Evolutionary conservation across 2,888 invertebrate genomes (phyloP), one percentile per base, ranked within the genome.

Genomic region (Emmelina monodactyla): DNA sequence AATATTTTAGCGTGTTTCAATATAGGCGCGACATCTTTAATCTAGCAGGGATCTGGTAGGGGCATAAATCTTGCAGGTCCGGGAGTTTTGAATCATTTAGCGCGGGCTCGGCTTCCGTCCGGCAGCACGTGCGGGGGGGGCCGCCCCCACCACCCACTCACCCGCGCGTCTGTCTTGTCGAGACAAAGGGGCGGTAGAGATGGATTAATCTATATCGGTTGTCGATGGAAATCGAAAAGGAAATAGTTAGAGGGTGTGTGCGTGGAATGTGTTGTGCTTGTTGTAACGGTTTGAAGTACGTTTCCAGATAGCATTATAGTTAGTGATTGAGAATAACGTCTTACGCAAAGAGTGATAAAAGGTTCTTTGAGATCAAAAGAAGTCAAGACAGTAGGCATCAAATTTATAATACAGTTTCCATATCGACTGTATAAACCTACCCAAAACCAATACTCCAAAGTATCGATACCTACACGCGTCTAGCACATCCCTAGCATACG

Each of bases 61-160:
- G 69, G 73, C 72, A 78, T 79, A 78, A 79, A 79, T 79, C 78
- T 78, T 79, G 78, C 78, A 79, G 72, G 75, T 71, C 62, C 72
- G 67, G 65, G 53, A 71, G 76, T 76, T 78, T 73, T 79, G 79
- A 79, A 79, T 79, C 79, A 79, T 79, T 79, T 79, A 78, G 76
- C 78, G 69, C 62, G 70, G 65, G 58, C 53, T 70, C 71, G 73
- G 70, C 73, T 75, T 76, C 75, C 76, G 76, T 75, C 73, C 76
- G 76, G 73, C 76, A 53, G 54, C 55, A 44, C 47, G 43, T 47
- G 46, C 43, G 43, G 43, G 33, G 48, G 37, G 47, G 48, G 51
- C 50, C 51, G 42, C 49, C 43, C 42, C 29, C 47, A 39, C 49
- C 43, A 41, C 45, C 42, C 57, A 53, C 54, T 51, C 49, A 39